These are phyloP conservation scores for Psammodynastes pulverulentus DNA, from an alignment of 2,113 vertebrate species.

Conservation along the genomic window DNA sequence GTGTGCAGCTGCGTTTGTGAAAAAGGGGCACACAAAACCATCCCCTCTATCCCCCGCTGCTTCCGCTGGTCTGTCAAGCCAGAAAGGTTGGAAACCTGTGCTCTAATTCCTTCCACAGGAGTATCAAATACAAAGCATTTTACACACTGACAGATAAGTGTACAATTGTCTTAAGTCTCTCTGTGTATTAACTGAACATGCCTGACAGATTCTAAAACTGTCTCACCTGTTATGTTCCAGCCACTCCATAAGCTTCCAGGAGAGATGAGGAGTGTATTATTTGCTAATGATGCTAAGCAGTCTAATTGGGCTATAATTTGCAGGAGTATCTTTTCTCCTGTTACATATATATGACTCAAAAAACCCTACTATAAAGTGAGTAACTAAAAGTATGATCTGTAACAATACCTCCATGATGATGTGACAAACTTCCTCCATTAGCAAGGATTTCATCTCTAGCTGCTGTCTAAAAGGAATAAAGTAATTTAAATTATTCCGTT, in stretches of 20 bases:
- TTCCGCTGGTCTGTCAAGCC: background rate
- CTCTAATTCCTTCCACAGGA: background rate
- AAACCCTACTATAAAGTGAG: background rate
- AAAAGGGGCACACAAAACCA: background rate
- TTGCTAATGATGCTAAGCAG: background rate
- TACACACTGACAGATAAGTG: background rate
- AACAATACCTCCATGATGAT: constrained; percentile 96
- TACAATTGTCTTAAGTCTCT: background rate
- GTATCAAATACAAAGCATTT: background rate
- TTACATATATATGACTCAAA: constrained; percentile 1
- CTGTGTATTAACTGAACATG: background rate
- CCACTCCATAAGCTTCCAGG: background rate
- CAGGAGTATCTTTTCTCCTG: background rate
- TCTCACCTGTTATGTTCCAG: background rate
- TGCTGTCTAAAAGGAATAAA: constrained; percentile 77
- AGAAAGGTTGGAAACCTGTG: background rate
- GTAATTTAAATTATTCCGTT: constrained; percentile 32
- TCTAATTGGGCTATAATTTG: background rate
- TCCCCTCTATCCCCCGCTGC: no score
- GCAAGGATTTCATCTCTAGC: constrained; percentile 97
- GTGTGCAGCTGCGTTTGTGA: background rate
- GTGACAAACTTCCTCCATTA: constrained; percentile 96
- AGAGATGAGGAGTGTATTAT: background rate
- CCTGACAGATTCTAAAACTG: background rate
- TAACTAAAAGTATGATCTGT: background rate